phyloP scores from a whole-genome alignment of 2,888 invertebrate species.

The Epirrita christyi region DNA sequence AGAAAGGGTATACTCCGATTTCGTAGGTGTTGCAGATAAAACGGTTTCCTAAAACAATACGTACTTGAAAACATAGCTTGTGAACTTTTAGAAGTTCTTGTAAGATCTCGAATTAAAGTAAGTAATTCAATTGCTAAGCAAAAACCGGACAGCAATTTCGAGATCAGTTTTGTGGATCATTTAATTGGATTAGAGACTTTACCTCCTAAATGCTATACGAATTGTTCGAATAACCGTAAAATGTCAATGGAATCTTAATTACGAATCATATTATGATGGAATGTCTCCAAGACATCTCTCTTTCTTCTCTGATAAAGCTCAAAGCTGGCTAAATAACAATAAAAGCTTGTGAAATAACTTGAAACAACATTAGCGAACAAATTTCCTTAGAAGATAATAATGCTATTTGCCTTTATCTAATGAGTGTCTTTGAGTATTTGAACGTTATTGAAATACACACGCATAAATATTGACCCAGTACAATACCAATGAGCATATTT shows the following conservation, averaged over 20 bases:
- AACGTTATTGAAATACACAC: constrained; percentile 11
- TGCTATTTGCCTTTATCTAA: constrained; percentile 22
- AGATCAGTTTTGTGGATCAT: constrained; percentile 50
- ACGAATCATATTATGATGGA: constrained; percentile 54
- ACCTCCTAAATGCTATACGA: constrained; percentile 56
- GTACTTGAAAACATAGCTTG: no score
- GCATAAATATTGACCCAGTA: neutral
- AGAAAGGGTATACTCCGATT: neutral
- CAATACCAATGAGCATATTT: neutral
- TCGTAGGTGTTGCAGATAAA: no score
- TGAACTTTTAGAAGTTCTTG: neutral
- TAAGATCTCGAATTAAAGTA: neutral
- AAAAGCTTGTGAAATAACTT: constrained; percentile 34
- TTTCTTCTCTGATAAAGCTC: constrained; percentile 31
- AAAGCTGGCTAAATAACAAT: constrained; percentile 32
- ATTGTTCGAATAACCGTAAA: constrained; percentile 63
- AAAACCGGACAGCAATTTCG: neutral
- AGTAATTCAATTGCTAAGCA: neutral
- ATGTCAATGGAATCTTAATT: constrained; percentile 66
- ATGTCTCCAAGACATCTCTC: constrained; percentile 38
- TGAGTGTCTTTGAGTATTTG: constrained; percentile 15
- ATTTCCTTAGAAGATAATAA: constrained; percentile 19
- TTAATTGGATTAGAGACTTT: constrained; percentile 60
- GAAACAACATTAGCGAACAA: constrained; percentile 30
- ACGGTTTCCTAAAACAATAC: no score